Percentiles rank a stretch among this genome's conserved stretches.
These are phyloP conservation scores for Montifringilla adamsi DNA, from an alignment of 2,113 vertebrate genomes.

Conservation along the genomic window DNA sequence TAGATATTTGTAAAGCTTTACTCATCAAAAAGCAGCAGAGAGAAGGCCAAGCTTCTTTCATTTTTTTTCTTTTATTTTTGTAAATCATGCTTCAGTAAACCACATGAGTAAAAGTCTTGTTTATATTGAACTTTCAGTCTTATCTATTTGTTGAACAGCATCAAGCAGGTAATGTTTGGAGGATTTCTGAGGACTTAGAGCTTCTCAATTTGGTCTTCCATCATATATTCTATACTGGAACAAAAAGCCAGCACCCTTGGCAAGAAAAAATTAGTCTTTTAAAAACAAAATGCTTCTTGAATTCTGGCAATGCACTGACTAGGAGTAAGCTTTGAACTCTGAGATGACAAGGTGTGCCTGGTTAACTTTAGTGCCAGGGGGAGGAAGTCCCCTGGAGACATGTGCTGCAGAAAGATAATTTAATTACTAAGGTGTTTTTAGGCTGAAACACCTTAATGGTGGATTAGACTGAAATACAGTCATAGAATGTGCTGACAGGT, in stretches of 20 bases:
- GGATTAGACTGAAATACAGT: constrained; percentile 3
- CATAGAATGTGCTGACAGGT: constrained; percentile 5
- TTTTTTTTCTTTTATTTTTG: neutral
- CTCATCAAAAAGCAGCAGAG: neutral
- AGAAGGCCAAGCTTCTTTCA: neutral
- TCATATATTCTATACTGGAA: neutral
- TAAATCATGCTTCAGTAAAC: neutral
- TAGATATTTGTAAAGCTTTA: neutral
- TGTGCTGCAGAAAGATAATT: neutral
- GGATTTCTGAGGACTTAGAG: neutral
- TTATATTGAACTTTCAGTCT: neutral
- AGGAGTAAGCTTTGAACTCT: neutral
- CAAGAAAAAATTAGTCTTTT: neutral
- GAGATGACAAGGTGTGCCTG: neutral
- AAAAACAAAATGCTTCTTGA: neutral
- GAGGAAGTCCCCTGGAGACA: neutral
- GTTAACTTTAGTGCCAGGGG: neutral
- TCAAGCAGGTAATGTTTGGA: neutral
- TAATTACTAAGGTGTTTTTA: neutral
- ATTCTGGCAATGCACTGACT: neutral
- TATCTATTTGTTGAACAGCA: neutral
- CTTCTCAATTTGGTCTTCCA: neutral
- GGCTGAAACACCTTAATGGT: neutral
- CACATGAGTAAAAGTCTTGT: neutral
- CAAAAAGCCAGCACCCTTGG: neutral